Evolutionary conservation across 2,888 invertebrate species (phyloP), one percentile per base, ranked within the genome.

Genomic region (Acleris sparsana): DNA sequence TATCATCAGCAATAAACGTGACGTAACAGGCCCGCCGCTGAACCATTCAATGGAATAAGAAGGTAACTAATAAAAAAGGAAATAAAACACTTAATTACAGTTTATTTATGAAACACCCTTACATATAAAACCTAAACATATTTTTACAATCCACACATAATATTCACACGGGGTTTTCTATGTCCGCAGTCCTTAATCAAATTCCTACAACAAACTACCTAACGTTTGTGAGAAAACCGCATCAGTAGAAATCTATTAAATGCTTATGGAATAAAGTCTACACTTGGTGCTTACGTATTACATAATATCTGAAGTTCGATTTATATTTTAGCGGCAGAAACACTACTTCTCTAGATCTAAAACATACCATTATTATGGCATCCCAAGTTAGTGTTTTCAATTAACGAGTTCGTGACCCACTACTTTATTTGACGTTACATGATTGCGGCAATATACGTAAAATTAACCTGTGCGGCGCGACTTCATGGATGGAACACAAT

Each of bases 141-240:
- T 72, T 74, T 76, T 68, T 77, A 80, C 77, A 79, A 66, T 74
- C 70, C 77, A 81, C 77, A 75, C 79, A 44, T 44, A 57, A 75
- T 76, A 71, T 78, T 76, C 74, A 78, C 72, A 76, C 69, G 68
- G 66, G 70, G 69, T 67, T 67, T 62, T 29, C 33, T 62, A 53
- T 64, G 43, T 53, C 62, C 64, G 5, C 60, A 18, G 43, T 60
- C 48, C 17, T 18, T 51, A n/a, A 20, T 43, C 20, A n/a, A 49
- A 11, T n/a, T 22, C 22, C 13, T 57, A 25, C 18, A 13, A 52
- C 2, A 16, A 52, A 52, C 25, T 39, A 39, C n/a, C 4, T 22
- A 16, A 20, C 29, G 29, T 22, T n/a, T 22, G 46, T 17, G 17
- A 6, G 7, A 17, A n/a, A n/a, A 57, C 57, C 9, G 16, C 22